Percentiles rank a stretch among this genome's conserved stretches.
phyloP scores from a whole-genome alignment of 2,113 vertebrate genomes.

The Salminus brasiliensis region DNA sequence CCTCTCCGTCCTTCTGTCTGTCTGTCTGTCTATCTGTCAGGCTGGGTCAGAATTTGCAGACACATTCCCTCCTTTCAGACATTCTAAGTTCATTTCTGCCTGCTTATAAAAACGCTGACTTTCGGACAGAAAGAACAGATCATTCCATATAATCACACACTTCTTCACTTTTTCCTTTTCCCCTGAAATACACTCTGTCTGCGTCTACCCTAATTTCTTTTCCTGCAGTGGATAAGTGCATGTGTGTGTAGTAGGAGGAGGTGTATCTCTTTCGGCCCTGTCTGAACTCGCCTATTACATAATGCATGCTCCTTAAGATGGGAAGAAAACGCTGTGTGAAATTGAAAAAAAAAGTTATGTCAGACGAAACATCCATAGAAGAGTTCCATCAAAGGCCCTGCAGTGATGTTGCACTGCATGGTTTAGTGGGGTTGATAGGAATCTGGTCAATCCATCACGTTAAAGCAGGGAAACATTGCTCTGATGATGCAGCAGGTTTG shows the following conservation, averaged over 20 bases:
- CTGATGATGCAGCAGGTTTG: no score
- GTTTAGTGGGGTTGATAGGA: no score
- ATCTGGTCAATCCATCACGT: no score
- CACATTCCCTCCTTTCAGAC: neutral
- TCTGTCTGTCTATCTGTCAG: neutral
- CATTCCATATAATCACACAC: neutral
- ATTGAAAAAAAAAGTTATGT: no score
- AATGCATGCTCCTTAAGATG: neutral
- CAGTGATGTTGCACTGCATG: no score
- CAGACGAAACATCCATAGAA: no score
- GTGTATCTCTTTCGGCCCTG: neutral
- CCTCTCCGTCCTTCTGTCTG: neutral
- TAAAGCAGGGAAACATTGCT: no score
- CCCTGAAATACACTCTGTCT: neutral
- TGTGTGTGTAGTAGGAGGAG: neutral
- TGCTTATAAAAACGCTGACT: neutral
- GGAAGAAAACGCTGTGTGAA: neutral
- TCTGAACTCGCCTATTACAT: neutral
- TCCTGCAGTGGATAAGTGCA: neutral
- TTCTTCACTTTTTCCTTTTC: neutral
- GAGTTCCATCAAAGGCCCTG: no score
- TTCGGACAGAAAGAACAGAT: neutral
- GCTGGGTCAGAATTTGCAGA: neutral
- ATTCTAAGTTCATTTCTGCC: neutral
- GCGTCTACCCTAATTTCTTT: neutral